Evolutionary conservation across 2,888 invertebrate genomes (phyloP), one percentile per base, ranked within the genome.

Genomic region (Melieria picta): DNA sequence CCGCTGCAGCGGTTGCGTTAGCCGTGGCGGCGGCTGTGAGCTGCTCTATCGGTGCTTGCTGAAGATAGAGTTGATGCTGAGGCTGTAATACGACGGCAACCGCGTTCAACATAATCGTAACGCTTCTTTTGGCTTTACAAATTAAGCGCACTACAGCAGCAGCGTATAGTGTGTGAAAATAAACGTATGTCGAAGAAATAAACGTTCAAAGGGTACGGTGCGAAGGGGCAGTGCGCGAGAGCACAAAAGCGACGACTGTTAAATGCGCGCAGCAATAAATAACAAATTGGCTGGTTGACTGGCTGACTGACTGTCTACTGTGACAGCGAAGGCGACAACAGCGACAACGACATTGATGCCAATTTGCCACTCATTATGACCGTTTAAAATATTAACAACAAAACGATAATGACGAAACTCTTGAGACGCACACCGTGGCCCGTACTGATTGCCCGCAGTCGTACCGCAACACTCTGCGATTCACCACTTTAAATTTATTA

Each of bases 401-500:
- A n/a, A 46, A 48, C 45, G 66, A 48, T 9, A 66, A 66, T 66
- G 42, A 50, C 45, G n/a, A 55, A 66, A 48, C n/a, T 48, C 13
- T 46, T 58, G 42, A 3, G 16, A 57, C 57, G 58, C 42, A 57
- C 30, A 56, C 11, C 30, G 13, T 66, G 42, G 50, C 57, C 43
- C 46, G 50, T 58, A 50, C 47, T 67, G 48, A 60, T 50, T 67
- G 58, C 50, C 7, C 52, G 43, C 50, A 67, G 58, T 50, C 67
- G 60, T 52, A 48, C 42, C 48, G 13, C 60, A 52, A 61, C 42
- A 48, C 60, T 47, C 52, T 45, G 46, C 67, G 16, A 61, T 61
- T 45, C 45, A 61, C 60, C 60, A 60, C 64, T 7, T 63, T 67
- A 67, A 60, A 67, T 60, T 67, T 52, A 60, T 67, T 60, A 60